These are phyloP conservation scores for Hypena proboscidalis DNA, from an alignment of 2,888 invertebrate genomes.

Conservation along the genomic window DNA sequence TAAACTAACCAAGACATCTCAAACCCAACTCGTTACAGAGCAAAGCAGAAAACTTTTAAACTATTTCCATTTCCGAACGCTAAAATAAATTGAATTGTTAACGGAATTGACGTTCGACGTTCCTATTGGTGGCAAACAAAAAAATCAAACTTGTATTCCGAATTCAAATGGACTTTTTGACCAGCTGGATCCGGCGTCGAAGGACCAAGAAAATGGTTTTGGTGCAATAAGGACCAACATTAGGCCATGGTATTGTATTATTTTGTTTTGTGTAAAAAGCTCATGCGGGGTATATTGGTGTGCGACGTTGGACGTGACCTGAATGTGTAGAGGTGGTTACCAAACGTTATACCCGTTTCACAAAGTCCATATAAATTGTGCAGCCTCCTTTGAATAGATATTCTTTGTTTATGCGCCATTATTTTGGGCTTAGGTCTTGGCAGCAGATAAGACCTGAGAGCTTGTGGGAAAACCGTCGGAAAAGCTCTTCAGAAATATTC, in stretches of 20 bases:
- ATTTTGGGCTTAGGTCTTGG: constrained; percentile 32
- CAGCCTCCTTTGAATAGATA: constrained; percentile 41
- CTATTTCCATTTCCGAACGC: constrained; percentile 19
- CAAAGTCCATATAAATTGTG: constrained; percentile 33
- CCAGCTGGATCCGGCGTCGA: constrained; percentile 28
- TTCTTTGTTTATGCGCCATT: constrained; percentile 40
- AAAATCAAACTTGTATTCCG: constrained; percentile 29
- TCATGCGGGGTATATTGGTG: constrained; percentile 57
- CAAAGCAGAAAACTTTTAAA: constrained; percentile 17
- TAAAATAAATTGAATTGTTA: constrained; percentile 44
- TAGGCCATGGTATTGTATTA: constrained; percentile 36
- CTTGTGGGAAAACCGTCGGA: background rate
- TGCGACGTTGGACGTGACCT: constrained; percentile 57
- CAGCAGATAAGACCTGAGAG: constrained; percentile 5
- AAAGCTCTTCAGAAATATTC: too few relatives aligned
- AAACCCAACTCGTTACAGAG: constrained; percentile 1
- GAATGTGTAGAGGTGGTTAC: constrained; percentile 45
- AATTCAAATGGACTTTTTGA: constrained; percentile 43
- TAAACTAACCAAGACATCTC: background rate
- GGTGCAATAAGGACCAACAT: constrained; percentile 19
- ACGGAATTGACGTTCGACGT: constrained; percentile 28
- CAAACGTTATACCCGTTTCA: constrained; percentile 23
- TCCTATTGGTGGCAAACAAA: constrained; percentile 31
- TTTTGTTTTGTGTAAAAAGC: constrained; percentile 67
- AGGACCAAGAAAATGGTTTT: constrained; percentile 18